Conservation (phyloP, 2,113 vertebrate genomes). For the Prionailurus viverrinus region DNA sequence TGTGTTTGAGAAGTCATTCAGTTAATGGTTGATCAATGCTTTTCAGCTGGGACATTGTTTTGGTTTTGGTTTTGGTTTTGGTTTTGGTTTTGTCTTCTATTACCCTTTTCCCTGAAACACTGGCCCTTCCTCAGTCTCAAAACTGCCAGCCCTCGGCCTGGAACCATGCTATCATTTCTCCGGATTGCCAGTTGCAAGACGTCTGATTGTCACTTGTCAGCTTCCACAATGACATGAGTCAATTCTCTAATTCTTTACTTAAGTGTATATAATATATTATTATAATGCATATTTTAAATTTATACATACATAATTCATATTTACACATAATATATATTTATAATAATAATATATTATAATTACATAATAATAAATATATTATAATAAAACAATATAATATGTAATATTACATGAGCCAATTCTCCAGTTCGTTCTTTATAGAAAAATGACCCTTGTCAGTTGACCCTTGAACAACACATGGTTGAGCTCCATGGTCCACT, state of each 20-base stretch:
- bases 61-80: not conserved
- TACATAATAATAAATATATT: not conserved
- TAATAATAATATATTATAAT: not conserved
- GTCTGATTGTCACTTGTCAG: not conserved
- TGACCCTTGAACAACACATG: not conserved
- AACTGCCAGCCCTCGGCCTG: not conserved
- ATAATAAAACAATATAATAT: not conserved
- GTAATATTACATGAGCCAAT: not conserved
- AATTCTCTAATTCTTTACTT: not conserved
- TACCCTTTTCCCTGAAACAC: not conserved
- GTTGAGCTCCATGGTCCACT: not conserved
- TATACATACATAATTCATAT: not conserved
- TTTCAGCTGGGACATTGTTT: not conserved
- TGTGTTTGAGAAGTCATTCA: not conserved
- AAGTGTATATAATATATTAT: not conserved
- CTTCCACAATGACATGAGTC: not conserved
- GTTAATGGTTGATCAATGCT: not conserved
- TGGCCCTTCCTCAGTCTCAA: not conserved
- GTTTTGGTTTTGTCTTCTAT: not conserved
- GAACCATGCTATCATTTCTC: not conserved
- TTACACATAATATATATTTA: not conserved
- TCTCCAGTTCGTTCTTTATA: not conserved
- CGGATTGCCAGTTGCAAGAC: not conserved
- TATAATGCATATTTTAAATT: not conserved
- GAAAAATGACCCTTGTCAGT: not conserved